phyloP scores from a whole-genome alignment of 2,888 invertebrate genomes.

The Xestia c-nigrum region DNA sequence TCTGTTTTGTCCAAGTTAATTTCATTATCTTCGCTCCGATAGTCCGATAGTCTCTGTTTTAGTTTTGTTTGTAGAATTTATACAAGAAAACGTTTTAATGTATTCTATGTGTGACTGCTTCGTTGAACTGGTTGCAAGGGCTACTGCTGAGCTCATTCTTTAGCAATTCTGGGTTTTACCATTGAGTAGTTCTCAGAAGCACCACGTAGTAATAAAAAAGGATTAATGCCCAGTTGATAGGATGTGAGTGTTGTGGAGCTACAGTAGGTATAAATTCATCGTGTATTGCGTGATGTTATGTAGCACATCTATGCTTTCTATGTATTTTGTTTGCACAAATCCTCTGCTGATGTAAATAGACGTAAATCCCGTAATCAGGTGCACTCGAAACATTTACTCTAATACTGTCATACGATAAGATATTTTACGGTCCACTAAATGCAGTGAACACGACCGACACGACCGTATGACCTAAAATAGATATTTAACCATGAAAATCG shows the following conservation, averaged over 20 bases:
- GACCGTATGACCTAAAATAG: slow-evolving; percentile 52
- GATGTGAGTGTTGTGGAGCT: not conserved
- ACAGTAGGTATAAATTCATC: not conserved
- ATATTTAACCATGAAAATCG: slow-evolving; percentile 59
- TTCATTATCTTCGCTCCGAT: not conserved
- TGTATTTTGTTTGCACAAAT: not conserved
- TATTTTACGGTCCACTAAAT: slow-evolving; percentile 54
- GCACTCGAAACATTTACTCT: slow-evolving; percentile 46
- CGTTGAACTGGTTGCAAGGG: not conserved
- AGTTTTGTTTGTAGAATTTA: slow-evolving; percentile 1
- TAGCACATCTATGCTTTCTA: not conserved
- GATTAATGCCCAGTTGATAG: not conserved
- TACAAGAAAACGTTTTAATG: not conserved
- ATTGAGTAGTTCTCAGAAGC: not conserved
- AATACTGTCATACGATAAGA: slow-evolving; percentile 40
- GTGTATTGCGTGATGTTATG: not conserved
- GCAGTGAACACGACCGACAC: slow-evolving; percentile 49
- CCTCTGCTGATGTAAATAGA: not conserved
- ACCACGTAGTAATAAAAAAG: not conserved
- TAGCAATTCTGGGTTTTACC: not conserved
- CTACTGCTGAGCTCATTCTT: not conserved
- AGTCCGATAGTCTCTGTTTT: not conserved
- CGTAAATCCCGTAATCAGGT: slow-evolving; percentile 31
- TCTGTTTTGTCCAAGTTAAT: slow-evolving; percentile 16
- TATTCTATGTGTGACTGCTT: not conserved